These are phyloP conservation scores for Fistularia tabacaria DNA, from an alignment of 2,797 vertebrate species.

Conservation along the genomic window DNA sequence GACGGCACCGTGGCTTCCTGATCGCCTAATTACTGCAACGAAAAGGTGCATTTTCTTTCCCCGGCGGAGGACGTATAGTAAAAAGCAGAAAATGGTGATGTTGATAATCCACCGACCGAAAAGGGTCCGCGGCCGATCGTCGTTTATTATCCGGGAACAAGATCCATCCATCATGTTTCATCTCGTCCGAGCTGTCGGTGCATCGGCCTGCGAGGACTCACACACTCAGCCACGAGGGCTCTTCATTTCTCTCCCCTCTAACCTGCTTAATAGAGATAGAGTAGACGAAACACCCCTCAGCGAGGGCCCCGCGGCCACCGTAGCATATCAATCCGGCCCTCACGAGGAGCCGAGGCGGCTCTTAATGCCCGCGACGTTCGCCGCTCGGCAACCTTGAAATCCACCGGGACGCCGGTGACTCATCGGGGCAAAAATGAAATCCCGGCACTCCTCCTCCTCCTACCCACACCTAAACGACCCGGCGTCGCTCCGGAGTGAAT, in stretches of 20 bases:
- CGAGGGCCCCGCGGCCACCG: constrained; percentile 35
- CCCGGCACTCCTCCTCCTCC: constrained; percentile 18
- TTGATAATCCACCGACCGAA: constrained; percentile 44
- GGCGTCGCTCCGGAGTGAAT: constrained; percentile 40
- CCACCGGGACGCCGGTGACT: constrained; percentile 48
- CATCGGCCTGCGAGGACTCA: constrained; percentile 32
- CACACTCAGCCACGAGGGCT: constrained; percentile 43
- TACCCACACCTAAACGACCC: constrained; percentile 53
- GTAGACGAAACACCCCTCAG: constrained; percentile 47
- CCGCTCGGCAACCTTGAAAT: constrained; percentile 59
- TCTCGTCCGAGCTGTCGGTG: constrained; percentile 41
- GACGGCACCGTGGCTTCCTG: constrained; percentile 2
- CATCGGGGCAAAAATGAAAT: constrained; percentile 52
- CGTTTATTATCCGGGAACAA: constrained; percentile 44
- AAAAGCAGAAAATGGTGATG: constrained; percentile 33
- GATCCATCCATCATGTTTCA: constrained; percentile 52
- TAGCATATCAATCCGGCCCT: constrained; percentile 54
- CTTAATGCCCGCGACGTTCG: constrained; percentile 32
- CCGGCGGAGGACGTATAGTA: constrained; percentile 14
- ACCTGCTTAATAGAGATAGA: constrained; percentile 61
- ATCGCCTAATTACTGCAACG: not conserved
- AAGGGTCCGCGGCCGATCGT: constrained; percentile 28
- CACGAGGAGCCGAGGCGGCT: constrained; percentile 38
- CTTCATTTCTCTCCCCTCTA: constrained; percentile 43
- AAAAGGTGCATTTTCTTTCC: constrained; percentile 20